Evolutionary conservation across 2,797 vertebrate genomes (phyloP), one percentile per base, ranked within the genome.

Genomic region (Enteromius thamalakanensis): DNA sequence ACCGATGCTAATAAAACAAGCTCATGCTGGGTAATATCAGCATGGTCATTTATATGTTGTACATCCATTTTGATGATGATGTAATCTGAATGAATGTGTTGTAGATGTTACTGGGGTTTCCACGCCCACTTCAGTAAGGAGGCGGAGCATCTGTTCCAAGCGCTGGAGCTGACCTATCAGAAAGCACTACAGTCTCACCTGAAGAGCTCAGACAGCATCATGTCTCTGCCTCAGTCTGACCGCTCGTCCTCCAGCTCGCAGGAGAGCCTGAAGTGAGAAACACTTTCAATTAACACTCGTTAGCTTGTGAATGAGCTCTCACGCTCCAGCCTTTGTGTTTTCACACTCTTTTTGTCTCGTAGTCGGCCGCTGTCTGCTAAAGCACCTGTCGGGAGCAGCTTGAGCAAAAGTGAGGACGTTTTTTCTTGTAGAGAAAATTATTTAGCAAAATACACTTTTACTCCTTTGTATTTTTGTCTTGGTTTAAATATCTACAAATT

Each of bases 211-310:
- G 97, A 98, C 93, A 96, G 96, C 83, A 90, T 96, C 0, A 94
- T 95, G 87, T 98, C 97, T 0, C 92, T 98, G 88, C 97, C 97
- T 0, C 96, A 96, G 26, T 99, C 97, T 0, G 98, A 99, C 84
- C 97, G 96, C 64, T 99, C 98, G 0, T 98, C 98, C 21, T 99
- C 98, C 15, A 99, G 97, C 88, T 99, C 98, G 7, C 98, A 98
- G 88, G 98, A 99, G 92, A 99, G 98, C 90, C 96, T 99, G 75
- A 98, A 96, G 98, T 99, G 91, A 95, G 96, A 62, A 9, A 17
- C 3, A 2, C 40, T 26, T 14, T 69, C 12, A 6, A 4, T 71
- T 4, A 10, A 71, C 1, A 19, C 62, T 40, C 14, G 2, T 19
- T 15, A 29, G 21, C 11, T 42, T 69, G 37, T n/a, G 2, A 29